These are phyloP conservation scores for Spea bombifrons DNA, from an alignment of 2,113 vertebrate genomes.

Conservation along the genomic window DNA sequence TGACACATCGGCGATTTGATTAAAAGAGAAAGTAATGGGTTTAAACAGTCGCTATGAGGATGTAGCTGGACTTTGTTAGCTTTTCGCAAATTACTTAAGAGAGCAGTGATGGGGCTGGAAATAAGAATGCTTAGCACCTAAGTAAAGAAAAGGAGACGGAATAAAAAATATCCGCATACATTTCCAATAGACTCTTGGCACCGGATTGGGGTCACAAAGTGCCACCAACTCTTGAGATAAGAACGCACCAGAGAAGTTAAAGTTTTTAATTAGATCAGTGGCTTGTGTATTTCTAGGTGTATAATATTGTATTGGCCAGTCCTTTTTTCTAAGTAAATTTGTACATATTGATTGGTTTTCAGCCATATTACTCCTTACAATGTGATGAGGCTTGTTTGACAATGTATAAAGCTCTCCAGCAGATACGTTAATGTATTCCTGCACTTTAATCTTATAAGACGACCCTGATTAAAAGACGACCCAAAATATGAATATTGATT, in stretches of 20 bases:
- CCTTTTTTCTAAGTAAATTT: too few species aligned
- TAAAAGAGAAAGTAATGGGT: constrained; percentile 99
- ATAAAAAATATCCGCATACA: constrained; percentile 7
- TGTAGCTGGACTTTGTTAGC: constrained; percentile 86
- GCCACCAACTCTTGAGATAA: constrained; percentile 13
- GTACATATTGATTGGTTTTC: too few species aligned
- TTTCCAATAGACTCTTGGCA: neutral
- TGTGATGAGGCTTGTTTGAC: too few species aligned
- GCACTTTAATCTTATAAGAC: too few species aligned
- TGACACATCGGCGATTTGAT: constrained; percentile 93
- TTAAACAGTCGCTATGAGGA: constrained; percentile 92
- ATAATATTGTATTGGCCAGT: too few species aligned
- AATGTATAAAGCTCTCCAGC: too few species aligned
- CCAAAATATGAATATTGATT: too few species aligned
- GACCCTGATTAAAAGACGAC: too few species aligned
- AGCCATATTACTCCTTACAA: too few species aligned
- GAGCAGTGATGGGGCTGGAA: constrained; percentile 78
- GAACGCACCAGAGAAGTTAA: constrained; percentile 5
- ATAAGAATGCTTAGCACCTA: constrained; percentile 73
- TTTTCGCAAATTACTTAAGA: constrained; percentile 87
- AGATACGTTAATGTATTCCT: too few species aligned
- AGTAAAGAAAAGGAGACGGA: constrained; percentile 67
- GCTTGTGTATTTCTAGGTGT: neutral
- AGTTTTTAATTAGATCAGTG: constrained; percentile 8
- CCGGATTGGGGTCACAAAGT: constrained; percentile 32